Evolutionary conservation across 2,888 invertebrate genomes (phyloP).

Genomic region (Philereme transversata): DNA sequence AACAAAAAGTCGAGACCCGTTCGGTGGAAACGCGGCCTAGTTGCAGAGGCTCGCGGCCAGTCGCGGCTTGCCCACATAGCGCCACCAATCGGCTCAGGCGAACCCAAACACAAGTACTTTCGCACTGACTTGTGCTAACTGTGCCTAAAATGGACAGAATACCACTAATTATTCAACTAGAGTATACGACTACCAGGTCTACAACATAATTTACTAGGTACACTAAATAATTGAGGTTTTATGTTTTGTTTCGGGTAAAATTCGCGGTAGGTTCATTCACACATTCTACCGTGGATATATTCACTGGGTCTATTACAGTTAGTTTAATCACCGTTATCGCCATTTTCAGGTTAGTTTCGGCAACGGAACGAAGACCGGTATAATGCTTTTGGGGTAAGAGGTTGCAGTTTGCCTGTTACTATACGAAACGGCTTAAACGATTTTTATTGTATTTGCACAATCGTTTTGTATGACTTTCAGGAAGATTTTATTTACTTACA

Average conservation of each 20-base stretch:
- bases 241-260: neutral
- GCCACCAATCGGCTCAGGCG: conserved; percentile 45
- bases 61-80: conserved; percentile 47
- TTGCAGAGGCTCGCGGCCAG: conserved; percentile 55
- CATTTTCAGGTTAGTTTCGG: neutral
- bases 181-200: conserved; percentile 22
- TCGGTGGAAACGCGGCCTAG: conserved; percentile 76
- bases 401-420: no score
- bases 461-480: conserved; percentile 14
- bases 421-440: no score
- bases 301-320: neutral
- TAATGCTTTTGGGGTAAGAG: no score
- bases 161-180: conserved; percentile 40
- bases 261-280: neutral
- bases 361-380: no score
- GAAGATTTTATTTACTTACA: neutral
- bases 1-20: conserved; percentile 81
- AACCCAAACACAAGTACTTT: conserved; percentile 52
- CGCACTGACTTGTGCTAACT: conserved; percentile 56
- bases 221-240: neutral
- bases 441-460: neutral
- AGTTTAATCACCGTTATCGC: conserved; percentile 4
- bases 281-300: neutral
- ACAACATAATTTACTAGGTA: conserved; percentile 5
- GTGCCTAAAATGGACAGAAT: conserved; percentile 49